phyloP scores from a whole-genome alignment of 2,888 invertebrate genomes.

The Erynnis tages region DNA sequence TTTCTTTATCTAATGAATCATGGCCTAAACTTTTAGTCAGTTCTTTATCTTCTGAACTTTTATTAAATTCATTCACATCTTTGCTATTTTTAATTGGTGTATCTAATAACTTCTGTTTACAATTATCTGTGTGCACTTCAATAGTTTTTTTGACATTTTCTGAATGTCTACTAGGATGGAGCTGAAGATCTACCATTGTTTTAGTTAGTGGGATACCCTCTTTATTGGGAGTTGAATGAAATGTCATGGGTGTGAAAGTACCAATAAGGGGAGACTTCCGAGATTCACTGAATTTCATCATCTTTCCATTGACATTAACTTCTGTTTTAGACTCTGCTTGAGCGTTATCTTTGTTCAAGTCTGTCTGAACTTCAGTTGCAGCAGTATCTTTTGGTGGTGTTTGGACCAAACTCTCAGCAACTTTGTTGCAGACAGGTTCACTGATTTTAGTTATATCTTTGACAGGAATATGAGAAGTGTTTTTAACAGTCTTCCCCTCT shows the following conservation, averaged over 20 bases:
- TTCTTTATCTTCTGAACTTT: slow-evolving; percentile 16
- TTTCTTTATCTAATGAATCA: slow-evolving; percentile 1
- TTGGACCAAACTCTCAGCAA: slow-evolving; percentile 46
- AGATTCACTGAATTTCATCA: slow-evolving; percentile 66
- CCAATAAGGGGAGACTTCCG: slow-evolving; percentile 69
- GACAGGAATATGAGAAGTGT: slow-evolving; percentile 54
- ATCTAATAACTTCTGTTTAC: slow-evolving; percentile 51
- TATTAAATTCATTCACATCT: slow-evolving; percentile 27
- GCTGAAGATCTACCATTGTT: slow-evolving; percentile 70
- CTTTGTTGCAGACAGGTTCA: slow-evolving; percentile 50
- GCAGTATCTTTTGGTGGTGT: slow-evolving; percentile 44
- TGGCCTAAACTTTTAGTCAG: slow-evolving; percentile 5
- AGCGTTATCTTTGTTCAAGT: slow-evolving; percentile 42
- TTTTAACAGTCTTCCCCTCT: slow-evolving; percentile 50
- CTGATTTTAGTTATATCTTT: slow-evolving; percentile 56
- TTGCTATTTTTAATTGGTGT: slow-evolving; percentile 33
- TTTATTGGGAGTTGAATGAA: slow-evolving; percentile 73
- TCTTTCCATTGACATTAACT: slow-evolving; percentile 61
- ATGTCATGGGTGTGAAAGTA: slow-evolving; percentile 68
- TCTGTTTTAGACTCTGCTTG: slow-evolving; percentile 53
- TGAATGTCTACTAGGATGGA: slow-evolving; percentile 69
- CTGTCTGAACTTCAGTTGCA: slow-evolving; percentile 41
- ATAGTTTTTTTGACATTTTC: slow-evolving; percentile 73
- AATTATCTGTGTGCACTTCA: slow-evolving; percentile 68
- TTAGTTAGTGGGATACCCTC: slow-evolving; percentile 72